These are phyloP conservation scores for Exaiptasia diaphana DNA, from an alignment of 64 coral and sea anemone genomes.

Conservation along the genomic window DNA sequence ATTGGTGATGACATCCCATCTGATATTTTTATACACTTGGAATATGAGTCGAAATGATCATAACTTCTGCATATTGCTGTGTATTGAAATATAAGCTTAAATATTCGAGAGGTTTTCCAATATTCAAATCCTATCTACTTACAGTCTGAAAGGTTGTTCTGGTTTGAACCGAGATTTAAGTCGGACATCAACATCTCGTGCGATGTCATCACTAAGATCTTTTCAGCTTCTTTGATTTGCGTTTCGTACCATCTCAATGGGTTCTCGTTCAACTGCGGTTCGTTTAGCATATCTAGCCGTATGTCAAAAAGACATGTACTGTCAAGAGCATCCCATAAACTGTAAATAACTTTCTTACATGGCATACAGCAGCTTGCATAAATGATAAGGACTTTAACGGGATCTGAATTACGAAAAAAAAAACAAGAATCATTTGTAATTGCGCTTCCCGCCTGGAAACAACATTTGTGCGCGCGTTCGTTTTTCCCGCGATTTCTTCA, in stretches of 20 bases:
- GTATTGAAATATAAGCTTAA: too few species aligned
- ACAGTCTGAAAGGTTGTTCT: too few species aligned
- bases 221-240: background rate
- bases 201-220: background rate
- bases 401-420: background rate
- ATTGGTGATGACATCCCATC: too few species aligned
- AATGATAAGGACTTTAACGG: background rate
- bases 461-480: too few species aligned
- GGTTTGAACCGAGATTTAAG: too few species aligned
- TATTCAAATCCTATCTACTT: too few species aligned
- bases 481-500: too few species aligned
- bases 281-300: background rate
- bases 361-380: constrained; percentile 7
- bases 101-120: too few species aligned
- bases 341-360: constrained; percentile 2
- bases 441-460: too few species aligned
- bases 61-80: too few species aligned
- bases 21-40: too few species aligned
- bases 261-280: background rate
- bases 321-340: background rate
- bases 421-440: background rate
- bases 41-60: too few species aligned
- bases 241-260: constrained; percentile 19
- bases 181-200: background rate
- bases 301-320: background rate